A percentile compares a stretch with the other conserved stretches of the same genome.
phyloP scores from a whole-genome alignment of 2,888 invertebrate genomes.

The Synanthedon formicaeformis region DNA sequence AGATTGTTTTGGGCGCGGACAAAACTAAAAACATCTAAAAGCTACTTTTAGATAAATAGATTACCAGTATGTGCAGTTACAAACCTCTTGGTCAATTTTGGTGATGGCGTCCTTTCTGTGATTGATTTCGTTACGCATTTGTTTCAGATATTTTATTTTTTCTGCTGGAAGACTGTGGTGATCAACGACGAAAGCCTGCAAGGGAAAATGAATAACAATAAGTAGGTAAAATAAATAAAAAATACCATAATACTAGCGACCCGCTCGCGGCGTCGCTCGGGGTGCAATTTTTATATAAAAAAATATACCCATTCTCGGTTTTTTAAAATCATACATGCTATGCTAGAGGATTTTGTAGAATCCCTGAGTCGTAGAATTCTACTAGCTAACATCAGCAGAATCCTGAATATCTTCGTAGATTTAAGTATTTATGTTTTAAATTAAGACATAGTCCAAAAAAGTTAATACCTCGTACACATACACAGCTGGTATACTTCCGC shows the following conservation, averaged over 20 bases:
- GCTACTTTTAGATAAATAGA: no score
- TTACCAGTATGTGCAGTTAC: not conserved
- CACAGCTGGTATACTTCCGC: conserved; percentile 36
- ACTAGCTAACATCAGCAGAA: no score
- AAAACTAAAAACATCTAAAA: no score
- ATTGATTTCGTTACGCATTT: conserved; percentile 74
- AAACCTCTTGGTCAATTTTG: conserved; percentile 73
- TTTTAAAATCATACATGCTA: no score
- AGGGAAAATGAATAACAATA: not conserved
- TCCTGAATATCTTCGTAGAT: no score
- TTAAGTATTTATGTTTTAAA: no score
- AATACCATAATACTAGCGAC: not conserved
- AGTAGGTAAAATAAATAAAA: conserved; percentile 1
- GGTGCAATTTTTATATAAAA: not conserved
- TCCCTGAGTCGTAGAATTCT: no score
- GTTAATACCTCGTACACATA: conserved; percentile 41
- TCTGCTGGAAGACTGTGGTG: conserved; percentile 69
- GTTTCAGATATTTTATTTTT: conserved; percentile 59
- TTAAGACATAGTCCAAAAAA: no score
- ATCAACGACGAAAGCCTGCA: conserved; percentile 70
- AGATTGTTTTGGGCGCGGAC: no score
- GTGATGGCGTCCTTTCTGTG: conserved; percentile 75
- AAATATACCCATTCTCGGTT: no score
- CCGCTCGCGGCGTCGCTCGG: not conserved
- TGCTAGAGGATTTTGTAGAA: no score